Evolutionary conservation across 2,113 vertebrate genomes (phyloP).

Genomic region (Chaenocephalus aceratus): DNA sequence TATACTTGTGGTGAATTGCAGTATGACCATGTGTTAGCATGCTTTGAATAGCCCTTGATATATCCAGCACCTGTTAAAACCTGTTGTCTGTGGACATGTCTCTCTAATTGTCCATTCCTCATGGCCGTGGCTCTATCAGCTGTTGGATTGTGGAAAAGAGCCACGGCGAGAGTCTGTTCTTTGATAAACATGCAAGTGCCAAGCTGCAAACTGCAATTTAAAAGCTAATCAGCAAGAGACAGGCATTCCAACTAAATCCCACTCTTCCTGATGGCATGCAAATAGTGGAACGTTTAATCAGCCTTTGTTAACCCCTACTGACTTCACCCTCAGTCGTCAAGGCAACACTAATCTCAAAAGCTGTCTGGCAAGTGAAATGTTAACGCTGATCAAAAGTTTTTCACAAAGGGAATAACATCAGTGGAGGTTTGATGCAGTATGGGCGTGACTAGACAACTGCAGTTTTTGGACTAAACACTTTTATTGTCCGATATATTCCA

Average conservation of each 20-base stretch:
- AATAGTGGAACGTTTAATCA: constrained; percentile 79
- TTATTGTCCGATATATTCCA: not conserved
- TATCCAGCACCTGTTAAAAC: constrained; percentile 1
- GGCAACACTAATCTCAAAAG: constrained; percentile 82
- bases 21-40: not conserved
- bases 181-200: constrained; percentile 70
- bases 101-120: constrained; percentile 16
- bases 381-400: constrained; percentile 64
- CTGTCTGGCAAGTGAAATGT: constrained; percentile 68
- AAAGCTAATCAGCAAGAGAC: constrained; percentile 79
- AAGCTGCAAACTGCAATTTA: constrained; percentile 67
- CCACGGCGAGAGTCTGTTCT: constrained; percentile 48
- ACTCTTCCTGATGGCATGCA: constrained; percentile 77
- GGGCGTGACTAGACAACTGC: not conserved
- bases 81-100: not conserved
- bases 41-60: not conserved
- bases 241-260: constrained; percentile 75
- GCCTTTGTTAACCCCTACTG: constrained; percentile 71
- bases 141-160: constrained; percentile 36
- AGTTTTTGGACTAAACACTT: not conserved
- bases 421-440: constrained; percentile 21
- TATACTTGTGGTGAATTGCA: not conserved
- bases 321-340: constrained; percentile 65
- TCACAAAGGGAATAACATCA: constrained; percentile 17
- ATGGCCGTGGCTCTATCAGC: constrained; percentile 19